Evolutionary conservation across 2,888 invertebrate genomes (phyloP), one percentile per base, ranked within the genome.

Genomic region (Trissolcus japonicus): DNA sequence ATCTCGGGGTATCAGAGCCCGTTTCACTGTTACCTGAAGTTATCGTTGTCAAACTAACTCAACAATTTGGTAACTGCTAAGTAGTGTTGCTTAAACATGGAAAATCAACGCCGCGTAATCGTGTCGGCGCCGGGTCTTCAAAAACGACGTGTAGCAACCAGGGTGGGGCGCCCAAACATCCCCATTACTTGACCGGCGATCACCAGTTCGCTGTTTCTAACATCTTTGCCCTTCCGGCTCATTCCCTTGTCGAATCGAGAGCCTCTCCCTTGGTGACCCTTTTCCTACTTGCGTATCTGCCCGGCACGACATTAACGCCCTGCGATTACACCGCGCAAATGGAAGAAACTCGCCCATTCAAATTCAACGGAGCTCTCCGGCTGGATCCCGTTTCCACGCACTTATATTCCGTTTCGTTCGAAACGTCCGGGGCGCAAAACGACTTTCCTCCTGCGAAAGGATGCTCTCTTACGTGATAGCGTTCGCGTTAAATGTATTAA

Each of bases 331-430:
- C 76, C 77, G 75, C 73, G 79, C 80, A 81, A 83, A 83, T 83
- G 82, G 82, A 83, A 82, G 83, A 81, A 82, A 82, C 82, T 82
- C 81, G 80, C 82, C 82, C 80, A 80, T 83, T 83, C 81, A 82
- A 82, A 83, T 83, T 83, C 82, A 83, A 80, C 82, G 78, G 81
- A 80, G 79, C 80, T 80, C 80, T 77, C n/a, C n/a, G 79, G 80
- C 78, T 79, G 69, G 78, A 80, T 75, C 76, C 67, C 79, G 74
- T 80, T 80, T 75, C 69, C 75, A 79, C 71, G 77, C 80, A 79
- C 71, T 79, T 77, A 80, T 80, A 78, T 77, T 78, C 78, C 63
- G 73, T 74, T 63, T 68, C 66, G 67, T 57, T 61, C 72, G 73
- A 61, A 68, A 68, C 63, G 74, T 80, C 75, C 71, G 76, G 73